Evolutionary conservation across 2,113 vertebrate species (phyloP), one percentile per base, ranked within the genome.

Genomic region (Callospermophilus lateralis): DNA sequence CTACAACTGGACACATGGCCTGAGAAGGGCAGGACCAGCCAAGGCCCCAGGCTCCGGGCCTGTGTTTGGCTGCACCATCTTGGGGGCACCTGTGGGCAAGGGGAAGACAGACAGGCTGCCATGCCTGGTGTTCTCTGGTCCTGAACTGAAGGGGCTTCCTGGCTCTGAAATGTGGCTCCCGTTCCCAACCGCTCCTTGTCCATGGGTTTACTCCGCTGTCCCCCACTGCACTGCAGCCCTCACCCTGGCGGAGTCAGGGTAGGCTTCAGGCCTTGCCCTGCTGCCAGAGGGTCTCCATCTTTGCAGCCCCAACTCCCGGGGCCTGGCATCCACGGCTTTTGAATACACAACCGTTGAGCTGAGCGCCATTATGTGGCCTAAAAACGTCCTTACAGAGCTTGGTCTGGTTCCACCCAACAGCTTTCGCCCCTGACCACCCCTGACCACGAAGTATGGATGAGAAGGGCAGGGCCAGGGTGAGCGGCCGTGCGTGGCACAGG

Each of bases 81-180:
- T 22, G 42, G 78, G 28, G 55, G 34, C 7, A 10, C 17, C 17
- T 12, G 0, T 0, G 48, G 55, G 42, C 0, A 6, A 5, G n/a
- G 39, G 51, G 39, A 16, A 45, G 45, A 45, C 45, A 17, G 68
- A 30, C 45, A 32, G 90, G 28, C 34, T 42, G 39, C n/a, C 37
- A 7, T 0, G 34, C 16, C 42, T 6, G 0, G 53, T 0, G 7
- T 8, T 28, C 58, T 39, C 53, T 26, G 15, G 2, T 42, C 79
- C 45, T 48, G 76, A 51, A 20, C 42, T 12, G 17, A n/a, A 28
- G 42, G 68, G 87, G 55, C 22, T 55, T 94, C 28, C 3, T 0
- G 3, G 96, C 55, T 76, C 1, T 0, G 30, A 0, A 0, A 2
- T 0, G 8, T 15, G 0, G 0, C 76, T 20, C 61, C 26, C 9